Evolutionary conservation across 2,797 vertebrate genomes (phyloP).

Genomic region (Adrianichthys oophorus): DNA sequence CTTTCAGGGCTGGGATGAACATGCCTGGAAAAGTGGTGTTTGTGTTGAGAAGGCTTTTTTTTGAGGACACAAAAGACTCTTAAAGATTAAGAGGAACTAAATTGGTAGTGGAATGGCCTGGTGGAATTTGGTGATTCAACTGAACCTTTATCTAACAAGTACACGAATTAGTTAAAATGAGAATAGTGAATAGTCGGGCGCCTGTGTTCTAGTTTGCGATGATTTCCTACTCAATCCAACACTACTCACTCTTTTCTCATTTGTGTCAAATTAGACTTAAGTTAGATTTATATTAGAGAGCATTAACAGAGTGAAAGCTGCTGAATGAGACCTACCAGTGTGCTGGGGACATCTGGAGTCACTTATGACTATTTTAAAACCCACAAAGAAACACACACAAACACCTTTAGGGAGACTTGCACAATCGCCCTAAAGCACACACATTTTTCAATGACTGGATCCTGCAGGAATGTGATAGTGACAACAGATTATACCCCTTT

Average conservation of each 20-base stretch:
- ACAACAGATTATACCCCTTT: constrained; percentile 38
- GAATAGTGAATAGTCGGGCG: constrained; percentile 45
- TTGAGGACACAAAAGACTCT: constrained; percentile 16
- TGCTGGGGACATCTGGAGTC: constrained; percentile 75
- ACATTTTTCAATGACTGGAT: constrained; percentile 42
- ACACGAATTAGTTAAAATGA: constrained; percentile 56
- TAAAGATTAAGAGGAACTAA: constrained; percentile 5
- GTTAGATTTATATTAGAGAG: constrained; percentile 69
- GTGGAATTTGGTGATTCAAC: constrained; percentile 8
- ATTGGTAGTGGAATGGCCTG: constrained; percentile 5
- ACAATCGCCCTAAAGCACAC: constrained; percentile 41
- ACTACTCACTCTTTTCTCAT: constrained; percentile 50
- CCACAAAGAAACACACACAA: constrained; percentile 59
- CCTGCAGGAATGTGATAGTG: constrained; percentile 56
- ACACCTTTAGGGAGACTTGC: constrained; percentile 32
- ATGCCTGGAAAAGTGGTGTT: constrained; percentile 61
- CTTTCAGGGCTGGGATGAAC: constrained; percentile 50
- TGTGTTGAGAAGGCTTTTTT: constrained; percentile 36
- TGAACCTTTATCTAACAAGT: constrained; percentile 33
- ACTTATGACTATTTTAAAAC: constrained; percentile 73
- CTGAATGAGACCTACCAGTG: constrained; percentile 67
- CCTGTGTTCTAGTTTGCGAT: constrained; percentile 18
- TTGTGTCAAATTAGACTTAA: constrained; percentile 67
- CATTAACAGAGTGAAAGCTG: constrained; percentile 72
- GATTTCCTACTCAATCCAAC: constrained; percentile 40